Evolutionary conservation across 2,888 invertebrate genomes (phyloP).

Genomic region (Rhorus exstirpatorius): DNA sequence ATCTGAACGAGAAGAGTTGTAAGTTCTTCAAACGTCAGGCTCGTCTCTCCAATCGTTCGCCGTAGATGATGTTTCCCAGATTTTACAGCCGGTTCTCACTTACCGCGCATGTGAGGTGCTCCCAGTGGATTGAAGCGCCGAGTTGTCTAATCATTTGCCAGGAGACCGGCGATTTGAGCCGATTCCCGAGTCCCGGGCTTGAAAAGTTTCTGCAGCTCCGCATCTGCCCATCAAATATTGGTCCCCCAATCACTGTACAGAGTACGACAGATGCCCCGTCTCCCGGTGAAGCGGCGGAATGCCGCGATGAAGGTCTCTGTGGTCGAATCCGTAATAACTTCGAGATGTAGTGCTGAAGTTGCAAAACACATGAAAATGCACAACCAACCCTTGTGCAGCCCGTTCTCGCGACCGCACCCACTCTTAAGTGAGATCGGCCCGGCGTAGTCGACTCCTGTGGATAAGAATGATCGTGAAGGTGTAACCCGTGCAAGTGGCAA

Average conservation of each 20-base stretch:
- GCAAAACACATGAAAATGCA: slow-evolving; percentile 41
- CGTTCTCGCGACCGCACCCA: slow-evolving; percentile 18
- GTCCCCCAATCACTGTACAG: slow-evolving; percentile 44
- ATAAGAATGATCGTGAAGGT: too few relatives aligned
- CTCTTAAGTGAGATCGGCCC: too few relatives aligned
- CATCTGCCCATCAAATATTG: slow-evolving; percentile 45
- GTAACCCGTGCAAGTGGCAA: too few relatives aligned
- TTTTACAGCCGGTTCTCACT: slow-evolving; percentile 35
- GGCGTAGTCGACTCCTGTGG: too few relatives aligned
- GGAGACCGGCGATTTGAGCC: not conserved
- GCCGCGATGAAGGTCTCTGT: slow-evolving; percentile 38
- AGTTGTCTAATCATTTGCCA: not conserved
- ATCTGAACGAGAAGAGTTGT: slow-evolving; percentile 3
- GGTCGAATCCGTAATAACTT: slow-evolving; percentile 17
- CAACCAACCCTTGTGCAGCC: slow-evolving; percentile 37
- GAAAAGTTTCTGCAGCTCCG: slow-evolving; percentile 3
- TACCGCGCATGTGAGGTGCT: slow-evolving; percentile 34
- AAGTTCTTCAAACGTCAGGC: not conserved
- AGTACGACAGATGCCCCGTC: slow-evolving; percentile 27
- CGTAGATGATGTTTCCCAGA: not conserved
- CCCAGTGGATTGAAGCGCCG: slow-evolving; percentile 34
- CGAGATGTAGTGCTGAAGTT: slow-evolving; percentile 34
- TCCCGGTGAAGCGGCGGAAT: slow-evolving; percentile 10
- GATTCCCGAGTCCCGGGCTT: not conserved
- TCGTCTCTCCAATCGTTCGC: not conserved